These are phyloP conservation scores for Sarcophaga carnaria DNA, from an alignment of 2,888 invertebrate genomes.

Conservation along the genomic window DNA sequence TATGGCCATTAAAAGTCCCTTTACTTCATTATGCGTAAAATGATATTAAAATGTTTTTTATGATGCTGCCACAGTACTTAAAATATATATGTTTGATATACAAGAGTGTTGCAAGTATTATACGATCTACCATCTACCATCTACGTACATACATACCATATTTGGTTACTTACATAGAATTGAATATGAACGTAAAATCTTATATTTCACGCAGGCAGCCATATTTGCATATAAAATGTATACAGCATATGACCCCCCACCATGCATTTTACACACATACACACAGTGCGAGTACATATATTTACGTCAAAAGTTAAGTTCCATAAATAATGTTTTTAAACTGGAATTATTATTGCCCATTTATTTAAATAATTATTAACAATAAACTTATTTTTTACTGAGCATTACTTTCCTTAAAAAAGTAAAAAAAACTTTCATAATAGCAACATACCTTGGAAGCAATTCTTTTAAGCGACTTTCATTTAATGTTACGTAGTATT, in stretches of 20 bases:
- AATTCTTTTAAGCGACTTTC: too few species aligned
- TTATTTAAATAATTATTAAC: slow-evolving; percentile 67
- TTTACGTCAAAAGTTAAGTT: slow-evolving; percentile 58
- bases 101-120: too few species aligned
- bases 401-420: too few species aligned
- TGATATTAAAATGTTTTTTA: slow-evolving; percentile 60
- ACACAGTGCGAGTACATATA: not conserved
- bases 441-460: too few species aligned
- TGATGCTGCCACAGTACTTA: not conserved
- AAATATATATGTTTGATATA: too few species aligned
- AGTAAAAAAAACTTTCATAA: too few species aligned
- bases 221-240: not conserved
- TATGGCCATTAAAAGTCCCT: slow-evolving; percentile 63
- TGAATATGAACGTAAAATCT: not conserved
- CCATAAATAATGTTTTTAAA: slow-evolving; percentile 66
- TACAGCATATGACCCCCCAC: not conserved
- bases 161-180: too few species aligned
- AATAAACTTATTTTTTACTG: slow-evolving; percentile 51
- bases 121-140: too few species aligned
- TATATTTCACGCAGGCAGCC: not conserved
- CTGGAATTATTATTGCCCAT: slow-evolving; percentile 64
- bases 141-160: too few species aligned
- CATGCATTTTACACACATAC: not conserved
- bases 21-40: slow-evolving; percentile 66
- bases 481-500: too few species aligned